Evolutionary conservation across 1,140 invertebrate genomes (phyloP), one percentile per base, ranked within the genome.

Genomic region (Lasioglossum baleicum): DNA sequence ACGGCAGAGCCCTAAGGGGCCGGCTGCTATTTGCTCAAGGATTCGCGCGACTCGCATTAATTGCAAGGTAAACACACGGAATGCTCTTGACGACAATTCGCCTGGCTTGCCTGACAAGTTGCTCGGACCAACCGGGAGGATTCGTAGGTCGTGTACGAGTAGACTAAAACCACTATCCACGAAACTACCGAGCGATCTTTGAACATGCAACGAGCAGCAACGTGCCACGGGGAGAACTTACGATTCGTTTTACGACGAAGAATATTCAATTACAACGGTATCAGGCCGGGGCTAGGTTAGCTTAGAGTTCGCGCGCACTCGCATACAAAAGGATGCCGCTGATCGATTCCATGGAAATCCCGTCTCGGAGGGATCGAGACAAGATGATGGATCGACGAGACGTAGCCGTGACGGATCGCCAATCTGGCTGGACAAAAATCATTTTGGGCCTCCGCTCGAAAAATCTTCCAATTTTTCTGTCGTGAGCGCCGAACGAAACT

Each of bases 41-140:
- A 64, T 79, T 70, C 70, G 60, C 53, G 53, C 40, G 83, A 67
- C 60, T 80, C 82, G 70, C 71, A 76, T 76, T 76, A 76, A 76
- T 76, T 76, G 74, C 74, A 60, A 26, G 40, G 66, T 70, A 78
- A 83, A 78, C 68, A 72, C 44, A 35, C 51, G 51, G 74, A 26
- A 60, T 40, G 74, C 66, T 35, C 10, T 10, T 13, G 44, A 22
- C 60, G 75, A 77, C 80, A 82, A 82, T 82, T 82, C 68, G 71
- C 69, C 35, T 83, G 71, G 65, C 35, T 83, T 56, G 51, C 61
- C 58, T 56, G 17, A 70, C 71, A 69, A 70, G 48, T 75, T 69
- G 66, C 40, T 56, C 60, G 44, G 48, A 53, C 13, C 51, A 15
- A 1, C 13, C 10, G 1, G 44, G 1, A 48, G 40, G 51, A 56